phyloP scores from a whole-genome alignment of 2,113 vertebrate genomes.

The Cinclus cinclus region DNA sequence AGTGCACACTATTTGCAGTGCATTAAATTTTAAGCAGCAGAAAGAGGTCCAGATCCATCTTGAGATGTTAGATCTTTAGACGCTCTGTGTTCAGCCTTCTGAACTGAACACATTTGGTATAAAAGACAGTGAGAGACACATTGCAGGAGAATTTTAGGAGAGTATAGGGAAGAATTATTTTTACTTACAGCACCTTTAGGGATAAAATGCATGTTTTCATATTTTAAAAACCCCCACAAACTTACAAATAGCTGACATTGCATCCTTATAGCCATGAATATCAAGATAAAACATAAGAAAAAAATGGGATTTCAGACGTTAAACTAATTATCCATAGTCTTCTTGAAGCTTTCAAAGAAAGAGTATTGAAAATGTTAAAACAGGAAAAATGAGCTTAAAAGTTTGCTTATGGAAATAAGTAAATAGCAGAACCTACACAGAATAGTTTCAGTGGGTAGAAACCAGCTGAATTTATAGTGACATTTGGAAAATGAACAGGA shows the following conservation, averaged over 20 bases:
- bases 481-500: background rate
- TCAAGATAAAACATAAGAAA: background rate
- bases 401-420: background rate
- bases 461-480: background rate
- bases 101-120: background rate
- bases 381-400: background rate
- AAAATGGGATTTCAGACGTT: slow-evolving; percentile 10
- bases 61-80: background rate
- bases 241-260: background rate
- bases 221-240: background rate
- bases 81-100: background rate
- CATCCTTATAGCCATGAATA: background rate
- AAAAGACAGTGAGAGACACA: background rate
- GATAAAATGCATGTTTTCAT: background rate
- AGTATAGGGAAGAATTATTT: background rate
- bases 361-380: background rate
- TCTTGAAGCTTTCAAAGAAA: slow-evolving; percentile 16
- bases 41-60: background rate
- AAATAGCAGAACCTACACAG: background rate
- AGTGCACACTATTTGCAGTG: background rate
- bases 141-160: background rate
- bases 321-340: background rate
- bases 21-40: background rate
- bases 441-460: background rate
- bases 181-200: background rate